Conservation (phyloP, 2,888 invertebrate species). For the Agrypnus murinus region DNA sequence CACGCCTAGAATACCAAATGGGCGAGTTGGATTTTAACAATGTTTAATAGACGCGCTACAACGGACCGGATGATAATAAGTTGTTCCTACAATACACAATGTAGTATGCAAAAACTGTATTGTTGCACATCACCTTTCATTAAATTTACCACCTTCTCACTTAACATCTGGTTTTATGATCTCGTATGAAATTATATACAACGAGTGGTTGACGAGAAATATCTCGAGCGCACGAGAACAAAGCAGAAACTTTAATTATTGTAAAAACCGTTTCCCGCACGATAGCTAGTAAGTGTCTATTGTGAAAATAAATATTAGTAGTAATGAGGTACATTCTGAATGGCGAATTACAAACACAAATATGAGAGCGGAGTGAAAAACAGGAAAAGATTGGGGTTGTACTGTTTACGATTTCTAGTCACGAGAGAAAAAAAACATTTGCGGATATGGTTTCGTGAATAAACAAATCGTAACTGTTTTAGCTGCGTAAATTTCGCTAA, state of each 20-base stretch:
- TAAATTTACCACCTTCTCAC: conserved; percentile 1
- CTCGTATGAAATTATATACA: background rate
- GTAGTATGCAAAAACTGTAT: conserved; percentile 28
- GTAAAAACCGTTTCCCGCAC: conserved; percentile 10
- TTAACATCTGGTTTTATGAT: conserved; percentile 16
- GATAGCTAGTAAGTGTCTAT: no score
- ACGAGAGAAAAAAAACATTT: conserved; percentile 22
- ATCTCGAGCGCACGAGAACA: no score
- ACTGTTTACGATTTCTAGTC: conserved; percentile 27
- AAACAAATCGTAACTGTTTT: conserved; percentile 3
- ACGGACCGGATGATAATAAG: conserved; percentile 32
- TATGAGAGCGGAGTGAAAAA: conserved; percentile 8
- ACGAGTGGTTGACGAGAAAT: no score
- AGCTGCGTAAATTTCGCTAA: background rate
- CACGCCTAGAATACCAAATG: conserved; percentile 61
- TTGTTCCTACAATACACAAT: conserved; percentile 24
- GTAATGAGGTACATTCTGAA: conserved; percentile 11
- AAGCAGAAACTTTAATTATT: no score
- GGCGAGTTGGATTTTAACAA: conserved; percentile 57
- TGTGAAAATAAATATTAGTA: conserved; percentile 21
- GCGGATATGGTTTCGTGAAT: conserved; percentile 19
- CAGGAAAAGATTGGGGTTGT: conserved; percentile 18
- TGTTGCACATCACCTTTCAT: conserved; percentile 34
- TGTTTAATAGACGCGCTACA: conserved; percentile 53
- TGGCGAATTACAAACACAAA: conserved; percentile 21